phyloP scores from a whole-genome alignment of 2,113 vertebrate genomes.

The Anarhynchus alexandrinus region DNA sequence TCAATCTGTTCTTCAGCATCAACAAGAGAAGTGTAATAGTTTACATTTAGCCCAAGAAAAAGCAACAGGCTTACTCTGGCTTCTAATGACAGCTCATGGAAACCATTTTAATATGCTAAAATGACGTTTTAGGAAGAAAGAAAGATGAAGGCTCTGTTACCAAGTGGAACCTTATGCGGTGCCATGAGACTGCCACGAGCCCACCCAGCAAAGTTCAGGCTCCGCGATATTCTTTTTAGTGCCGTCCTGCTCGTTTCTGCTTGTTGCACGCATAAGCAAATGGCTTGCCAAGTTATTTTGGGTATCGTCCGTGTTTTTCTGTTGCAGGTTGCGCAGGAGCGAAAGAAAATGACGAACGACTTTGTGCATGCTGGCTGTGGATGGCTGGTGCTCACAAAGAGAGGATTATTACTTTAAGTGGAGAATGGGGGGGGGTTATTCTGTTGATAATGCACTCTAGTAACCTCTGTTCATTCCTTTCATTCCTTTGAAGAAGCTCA shows the following conservation, averaged over 20 bases:
- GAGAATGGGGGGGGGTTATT: slow-evolving; percentile 5
- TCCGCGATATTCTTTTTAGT: neutral
- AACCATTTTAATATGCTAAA: neutral
- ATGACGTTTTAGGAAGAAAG: neutral
- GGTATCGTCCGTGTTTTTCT: neutral
- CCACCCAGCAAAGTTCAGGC: neutral
- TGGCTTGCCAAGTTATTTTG: neutral
- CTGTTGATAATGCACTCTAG: slow-evolving; percentile 40
- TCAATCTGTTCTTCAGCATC: neutral
- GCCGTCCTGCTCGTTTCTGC: neutral
- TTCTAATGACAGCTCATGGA: neutral
- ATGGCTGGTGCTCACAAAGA: slow-evolving; percentile 48
- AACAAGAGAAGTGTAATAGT: neutral
- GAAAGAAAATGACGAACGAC: slow-evolving; percentile 36
- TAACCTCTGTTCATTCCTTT: slow-evolving; percentile 62
- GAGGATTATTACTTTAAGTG: slow-evolving; percentile 40
- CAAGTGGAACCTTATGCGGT: accelerated
- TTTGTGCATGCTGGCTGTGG: neutral
- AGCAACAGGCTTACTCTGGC: neutral
- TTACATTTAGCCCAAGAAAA: neutral
- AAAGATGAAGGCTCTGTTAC: neutral
- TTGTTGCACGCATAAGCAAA: neutral
- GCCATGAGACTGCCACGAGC: neutral
- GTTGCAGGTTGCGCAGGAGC: slow-evolving; percentile 17
- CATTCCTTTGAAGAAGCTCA: slow-evolving; percentile 63